A percentile compares a stretch with the other conserved stretches of the same genome.
phyloP scores from a whole-genome alignment of 2,113 vertebrate species.

The Brachyhypopomus occidentalis region DNA sequence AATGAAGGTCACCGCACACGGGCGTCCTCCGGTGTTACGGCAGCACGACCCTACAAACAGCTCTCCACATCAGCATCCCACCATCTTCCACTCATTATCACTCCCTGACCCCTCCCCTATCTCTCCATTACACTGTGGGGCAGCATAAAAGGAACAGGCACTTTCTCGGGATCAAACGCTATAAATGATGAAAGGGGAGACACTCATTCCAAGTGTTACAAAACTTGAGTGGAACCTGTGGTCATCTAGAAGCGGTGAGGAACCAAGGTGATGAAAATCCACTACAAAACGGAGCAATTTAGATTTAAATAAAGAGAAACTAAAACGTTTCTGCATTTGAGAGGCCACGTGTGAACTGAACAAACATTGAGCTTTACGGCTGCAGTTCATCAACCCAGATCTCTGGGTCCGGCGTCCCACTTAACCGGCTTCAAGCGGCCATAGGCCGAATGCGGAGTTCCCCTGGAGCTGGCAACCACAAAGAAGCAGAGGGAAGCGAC shows the following conservation, averaged over 20 bases:
- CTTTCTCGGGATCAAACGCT: background rate
- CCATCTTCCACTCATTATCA: background rate
- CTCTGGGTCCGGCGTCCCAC: background rate
- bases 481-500: background rate
- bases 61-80: background rate
- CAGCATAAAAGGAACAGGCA: background rate
- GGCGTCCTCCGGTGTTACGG: background rate
- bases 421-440: background rate
- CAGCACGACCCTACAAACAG: background rate
- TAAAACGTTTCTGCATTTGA: background rate
- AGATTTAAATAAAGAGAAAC: background rate
- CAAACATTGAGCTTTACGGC: background rate
- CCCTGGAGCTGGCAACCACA: background rate
- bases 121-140: background rate
- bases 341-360: background rate
- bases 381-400: background rate
- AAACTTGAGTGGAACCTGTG: background rate
- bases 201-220: background rate
- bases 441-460: background rate
- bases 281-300: background rate
- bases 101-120: no score
- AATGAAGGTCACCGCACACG: constrained; percentile 13
- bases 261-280: background rate
- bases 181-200: background rate
- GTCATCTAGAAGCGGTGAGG: background rate